phyloP scores from a whole-genome alignment of 92 coral and sea anemone genomes.

The Desmophyllum pertusum region DNA sequence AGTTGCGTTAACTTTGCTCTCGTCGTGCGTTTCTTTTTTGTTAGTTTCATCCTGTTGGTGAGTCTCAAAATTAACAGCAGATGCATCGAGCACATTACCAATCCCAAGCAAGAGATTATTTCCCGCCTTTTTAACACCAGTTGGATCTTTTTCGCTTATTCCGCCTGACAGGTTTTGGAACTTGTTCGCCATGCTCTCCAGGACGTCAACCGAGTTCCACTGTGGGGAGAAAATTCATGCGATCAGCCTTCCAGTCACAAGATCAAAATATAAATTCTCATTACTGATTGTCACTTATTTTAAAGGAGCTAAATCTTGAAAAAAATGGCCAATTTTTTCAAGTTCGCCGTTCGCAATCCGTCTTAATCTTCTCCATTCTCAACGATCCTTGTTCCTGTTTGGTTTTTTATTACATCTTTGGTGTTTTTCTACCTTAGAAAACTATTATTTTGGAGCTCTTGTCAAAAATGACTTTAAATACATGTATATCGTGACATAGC shows the following conservation, averaged over 20 bases:
- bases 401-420: too few relatives aligned
- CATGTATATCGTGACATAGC: too few relatives aligned
- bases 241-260: background rate
- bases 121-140: constrained; percentile 64
- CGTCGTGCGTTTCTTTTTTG: constrained; percentile 12
- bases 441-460: too few relatives aligned
- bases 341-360: too few relatives aligned
- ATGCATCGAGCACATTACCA: constrained; percentile 73
- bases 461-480: too few relatives aligned
- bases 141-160: constrained; percentile 23
- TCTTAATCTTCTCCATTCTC: too few relatives aligned
- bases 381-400: too few relatives aligned
- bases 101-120: constrained; percentile 79
- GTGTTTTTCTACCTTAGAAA: too few relatives aligned
- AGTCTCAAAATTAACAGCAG: constrained; percentile 45
- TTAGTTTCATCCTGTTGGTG: background rate
- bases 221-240: constrained; percentile 9
- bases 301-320: background rate
- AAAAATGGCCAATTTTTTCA: background rate
- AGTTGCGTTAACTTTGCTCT: constrained; percentile 12
- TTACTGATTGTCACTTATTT: background rate
- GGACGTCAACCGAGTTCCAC: constrained; percentile 72
- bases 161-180: constrained; percentile 22
- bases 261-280: background rate
- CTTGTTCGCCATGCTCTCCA: constrained; percentile 66